A percentile compares a stretch with the other conserved stretches of the same genome.
Evolutionary conservation across 2,888 invertebrate species (phyloP).

Genomic region (Antheraea assamensis): DNA sequence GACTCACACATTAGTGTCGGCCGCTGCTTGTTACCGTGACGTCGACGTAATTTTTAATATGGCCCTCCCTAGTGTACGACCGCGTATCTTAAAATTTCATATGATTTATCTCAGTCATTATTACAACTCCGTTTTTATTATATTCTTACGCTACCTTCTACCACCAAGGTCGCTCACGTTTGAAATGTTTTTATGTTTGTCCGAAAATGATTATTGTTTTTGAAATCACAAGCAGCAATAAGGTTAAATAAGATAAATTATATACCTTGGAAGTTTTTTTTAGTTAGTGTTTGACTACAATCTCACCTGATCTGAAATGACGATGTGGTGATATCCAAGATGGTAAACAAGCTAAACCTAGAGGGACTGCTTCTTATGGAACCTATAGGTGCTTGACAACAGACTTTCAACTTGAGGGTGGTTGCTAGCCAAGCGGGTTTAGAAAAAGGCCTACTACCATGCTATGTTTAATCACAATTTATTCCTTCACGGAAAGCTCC

Average conservation of each 20-base stretch:
- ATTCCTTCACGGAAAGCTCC: too few relatives aligned
- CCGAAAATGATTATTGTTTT: not conserved
- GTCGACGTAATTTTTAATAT: slow-evolving; percentile 12
- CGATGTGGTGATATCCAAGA: not conserved
- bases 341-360: not conserved
- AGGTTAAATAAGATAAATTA: too few relatives aligned
- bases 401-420: too few relatives aligned
- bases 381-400: too few relatives aligned
- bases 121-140: slow-evolving; percentile 6
- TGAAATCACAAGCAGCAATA: not conserved
- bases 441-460: too few relatives aligned
- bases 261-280: not conserved
- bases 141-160: not conserved
- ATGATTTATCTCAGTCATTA: slow-evolving; percentile 5
- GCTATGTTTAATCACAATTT: too few relatives aligned
- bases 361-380: too few relatives aligned
- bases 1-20: slow-evolving; percentile 15
- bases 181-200: not conserved
- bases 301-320: too few relatives aligned
- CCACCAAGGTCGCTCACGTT: not conserved
- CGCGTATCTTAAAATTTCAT: slow-evolving; percentile 5
- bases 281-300: not conserved
- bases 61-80: slow-evolving; percentile 7
- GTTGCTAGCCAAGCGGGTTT: too few relatives aligned
- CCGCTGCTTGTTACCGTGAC: slow-evolving; percentile 13